Evolutionary conservation across 1,140 invertebrate species (phyloP).

Genomic region (Trichonephila inaurata): DNA sequence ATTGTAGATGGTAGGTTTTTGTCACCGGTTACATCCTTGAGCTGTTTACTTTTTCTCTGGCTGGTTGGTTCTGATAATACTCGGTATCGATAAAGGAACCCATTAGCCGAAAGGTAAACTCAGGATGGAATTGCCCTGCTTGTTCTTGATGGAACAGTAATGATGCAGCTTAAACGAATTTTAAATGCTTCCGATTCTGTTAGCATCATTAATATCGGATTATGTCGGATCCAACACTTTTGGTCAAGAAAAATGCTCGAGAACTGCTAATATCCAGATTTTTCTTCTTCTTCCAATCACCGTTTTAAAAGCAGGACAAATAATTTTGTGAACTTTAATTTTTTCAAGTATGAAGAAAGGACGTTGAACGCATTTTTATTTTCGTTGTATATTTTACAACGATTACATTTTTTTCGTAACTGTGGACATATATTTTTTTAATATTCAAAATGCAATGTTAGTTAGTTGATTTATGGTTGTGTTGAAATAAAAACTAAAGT

Average conservation of each 20-base stretch:
- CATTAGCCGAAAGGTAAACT: slow-evolving; percentile 39
- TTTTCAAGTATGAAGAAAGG: no score
- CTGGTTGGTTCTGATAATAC: slow-evolving; percentile 28
- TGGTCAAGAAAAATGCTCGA: background rate
- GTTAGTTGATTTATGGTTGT: no score
- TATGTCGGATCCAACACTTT: background rate
- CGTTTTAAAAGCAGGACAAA: background rate
- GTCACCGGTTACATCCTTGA: slow-evolving; percentile 2
- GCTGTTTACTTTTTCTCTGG: slow-evolving; percentile 46
- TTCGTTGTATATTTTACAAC: no score
- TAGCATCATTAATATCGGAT: slow-evolving; percentile 38
- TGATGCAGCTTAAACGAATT: slow-evolving; percentile 35
- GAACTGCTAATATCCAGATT: background rate
- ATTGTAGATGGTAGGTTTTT: slow-evolving; percentile 26
- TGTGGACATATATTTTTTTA: background rate
- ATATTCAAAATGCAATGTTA: no score
- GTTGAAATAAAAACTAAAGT: no score
- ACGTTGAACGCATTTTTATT: no score
- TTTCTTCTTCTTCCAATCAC: background rate
- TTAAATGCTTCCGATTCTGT: slow-evolving; percentile 14
- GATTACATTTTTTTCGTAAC: background rate
- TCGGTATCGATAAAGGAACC: background rate
- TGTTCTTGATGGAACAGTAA: slow-evolving; percentile 6
- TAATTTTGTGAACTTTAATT: no score
- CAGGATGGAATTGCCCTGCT: background rate